phyloP scores from a whole-genome alignment of 2,113 vertebrate species.

The Campylorhamphus procurvoides region DNA sequence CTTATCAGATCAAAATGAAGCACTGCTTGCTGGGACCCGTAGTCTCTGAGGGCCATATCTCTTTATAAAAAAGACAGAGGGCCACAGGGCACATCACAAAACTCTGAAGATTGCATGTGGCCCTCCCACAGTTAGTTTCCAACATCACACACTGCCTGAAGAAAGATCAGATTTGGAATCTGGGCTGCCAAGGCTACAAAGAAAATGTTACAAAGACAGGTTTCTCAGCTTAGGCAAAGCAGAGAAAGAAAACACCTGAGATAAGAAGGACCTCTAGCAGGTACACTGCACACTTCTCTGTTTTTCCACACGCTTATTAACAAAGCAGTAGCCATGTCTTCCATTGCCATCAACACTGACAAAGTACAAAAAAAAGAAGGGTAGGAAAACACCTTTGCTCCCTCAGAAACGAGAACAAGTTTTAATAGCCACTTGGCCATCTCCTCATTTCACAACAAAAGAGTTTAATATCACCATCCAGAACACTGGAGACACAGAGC shows the following conservation, averaged over 20 bases:
- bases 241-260: background rate
- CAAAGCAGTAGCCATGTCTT: background rate
- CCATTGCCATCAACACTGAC: background rate
- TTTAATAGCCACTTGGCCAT: background rate
- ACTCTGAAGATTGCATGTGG: background rate
- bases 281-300: background rate
- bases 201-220: background rate
- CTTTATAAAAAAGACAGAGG: background rate
- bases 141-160: background rate
- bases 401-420: background rate
- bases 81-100: constrained; percentile 35
- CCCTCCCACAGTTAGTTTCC: background rate
- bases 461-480: background rate
- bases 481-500: background rate
- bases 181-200: background rate
- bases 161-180: constrained; percentile 11
- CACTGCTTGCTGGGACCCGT: constrained; percentile 45
- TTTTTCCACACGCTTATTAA: background rate
- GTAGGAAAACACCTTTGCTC: background rate
- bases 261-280: background rate
- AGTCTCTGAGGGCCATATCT: background rate
- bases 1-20: constrained; percentile 51
- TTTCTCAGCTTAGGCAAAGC: background rate
- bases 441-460: background rate
- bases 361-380: background rate